These are phyloP conservation scores for Styela plicata DNA, from an alignment of 23 tunicate species.

Conservation along the genomic window DNA sequence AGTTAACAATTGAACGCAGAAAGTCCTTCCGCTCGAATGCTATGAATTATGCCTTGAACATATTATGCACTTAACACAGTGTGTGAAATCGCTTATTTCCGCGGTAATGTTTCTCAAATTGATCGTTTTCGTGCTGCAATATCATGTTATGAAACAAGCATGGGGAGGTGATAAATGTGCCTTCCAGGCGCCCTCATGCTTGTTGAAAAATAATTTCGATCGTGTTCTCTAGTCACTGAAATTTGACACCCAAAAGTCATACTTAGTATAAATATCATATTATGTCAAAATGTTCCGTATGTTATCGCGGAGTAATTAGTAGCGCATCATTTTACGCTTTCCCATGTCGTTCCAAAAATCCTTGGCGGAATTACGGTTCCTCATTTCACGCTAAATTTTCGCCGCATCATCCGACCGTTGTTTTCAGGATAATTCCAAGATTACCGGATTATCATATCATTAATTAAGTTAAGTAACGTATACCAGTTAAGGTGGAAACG, in stretches of 20 bases:
- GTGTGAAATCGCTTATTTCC: background rate
- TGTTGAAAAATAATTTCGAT: too few species aligned
- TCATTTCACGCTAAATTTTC: background rate
- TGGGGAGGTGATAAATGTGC: too few species aligned
- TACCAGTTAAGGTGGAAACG: background rate
- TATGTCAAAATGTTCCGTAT: background rate
- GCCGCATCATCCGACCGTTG: background rate
- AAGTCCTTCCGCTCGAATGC: background rate
- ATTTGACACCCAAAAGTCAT: background rate
- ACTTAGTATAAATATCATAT: background rate
- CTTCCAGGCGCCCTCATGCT: too few species aligned
- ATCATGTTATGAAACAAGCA: too few species aligned
- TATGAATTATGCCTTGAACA: background rate
- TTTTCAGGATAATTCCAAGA: background rate
- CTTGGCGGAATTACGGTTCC: background rate
- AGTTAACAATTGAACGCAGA: too few species aligned
- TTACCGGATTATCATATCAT: background rate
- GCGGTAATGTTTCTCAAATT: background rate
- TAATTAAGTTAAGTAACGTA: background rate
- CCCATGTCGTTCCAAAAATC: background rate
- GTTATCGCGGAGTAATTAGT: background rate
- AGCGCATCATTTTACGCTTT: background rate
- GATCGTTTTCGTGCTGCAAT: background rate
- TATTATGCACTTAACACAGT: background rate
- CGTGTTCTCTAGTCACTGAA: background rate